A percentile compares a stretch with the other conserved stretches of the same genome.
Conservation (phyloP, 2,888 invertebrate genomes). For the Macroteleia sp. region DNA sequence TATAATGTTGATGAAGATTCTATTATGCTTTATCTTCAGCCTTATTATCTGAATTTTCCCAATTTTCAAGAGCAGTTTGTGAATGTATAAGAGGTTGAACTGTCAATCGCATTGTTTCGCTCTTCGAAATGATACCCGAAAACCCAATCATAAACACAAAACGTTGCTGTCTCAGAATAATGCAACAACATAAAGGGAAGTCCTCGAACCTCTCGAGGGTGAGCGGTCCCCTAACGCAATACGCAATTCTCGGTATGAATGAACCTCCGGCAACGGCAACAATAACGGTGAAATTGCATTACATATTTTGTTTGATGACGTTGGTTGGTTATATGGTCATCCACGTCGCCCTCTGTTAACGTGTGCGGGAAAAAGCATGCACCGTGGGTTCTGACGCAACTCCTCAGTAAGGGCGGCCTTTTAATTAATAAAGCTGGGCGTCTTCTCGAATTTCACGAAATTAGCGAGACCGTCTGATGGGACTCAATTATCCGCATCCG, state of each 20-base stretch:
- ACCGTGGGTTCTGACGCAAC: not conserved
- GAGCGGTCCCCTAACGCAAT: conserved; percentile 37
- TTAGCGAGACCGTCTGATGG: conserved; percentile 51
- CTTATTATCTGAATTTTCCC: no score
- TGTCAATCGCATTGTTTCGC: conserved; percentile 27
- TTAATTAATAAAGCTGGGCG: conserved; percentile 51
- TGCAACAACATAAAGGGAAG: conserved; percentile 50
- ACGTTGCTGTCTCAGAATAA: conserved; percentile 45
- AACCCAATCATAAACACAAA: conserved; percentile 51
- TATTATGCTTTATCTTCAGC: no score
- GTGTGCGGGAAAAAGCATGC: not conserved
- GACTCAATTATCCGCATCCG: conserved; percentile 59
- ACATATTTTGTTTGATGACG: conserved; percentile 52
- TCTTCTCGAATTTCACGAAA: conserved; percentile 52
- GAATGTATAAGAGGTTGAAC: not conserved
- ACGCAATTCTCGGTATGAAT: conserved; percentile 43
- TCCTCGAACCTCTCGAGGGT: conserved; percentile 48
- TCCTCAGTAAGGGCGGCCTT: not conserved
- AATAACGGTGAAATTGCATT: conserved; percentile 60
- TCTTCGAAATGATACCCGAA: conserved; percentile 32
- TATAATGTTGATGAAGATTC: no score
- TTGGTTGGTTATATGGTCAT: conserved; percentile 32
- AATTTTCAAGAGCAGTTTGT: conserved; percentile 1
- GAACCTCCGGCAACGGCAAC: conserved; percentile 29
- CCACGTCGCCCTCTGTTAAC: conserved; percentile 17